A percentile compares a stretch with the other conserved stretches of the same genome.
These are phyloP conservation scores for Hecatera dysodea DNA, from an alignment of 2,888 invertebrate genomes.

Conservation along the genomic window DNA sequence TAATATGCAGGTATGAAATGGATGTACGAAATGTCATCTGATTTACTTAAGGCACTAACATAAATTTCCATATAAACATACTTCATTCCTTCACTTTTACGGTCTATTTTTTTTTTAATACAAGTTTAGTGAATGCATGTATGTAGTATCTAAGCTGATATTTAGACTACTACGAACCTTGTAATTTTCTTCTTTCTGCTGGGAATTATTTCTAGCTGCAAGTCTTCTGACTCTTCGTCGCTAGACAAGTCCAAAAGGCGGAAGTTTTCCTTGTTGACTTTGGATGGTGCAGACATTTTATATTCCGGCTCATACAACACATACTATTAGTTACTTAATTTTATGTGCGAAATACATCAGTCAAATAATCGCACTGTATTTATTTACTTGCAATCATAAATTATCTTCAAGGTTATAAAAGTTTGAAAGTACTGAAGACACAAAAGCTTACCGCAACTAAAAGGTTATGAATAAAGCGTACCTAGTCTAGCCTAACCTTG, in stretches of 20 bases:
- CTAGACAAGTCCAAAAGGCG: slow-evolving; percentile 92
- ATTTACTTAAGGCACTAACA: not conserved
- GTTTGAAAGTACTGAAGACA: slow-evolving; percentile 51
- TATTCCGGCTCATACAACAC: slow-evolving; percentile 71
- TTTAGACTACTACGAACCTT: slow-evolving; percentile 78
- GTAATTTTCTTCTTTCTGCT: slow-evolving; percentile 91
- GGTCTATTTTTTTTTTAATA: not conserved
- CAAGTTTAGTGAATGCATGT: not conserved
- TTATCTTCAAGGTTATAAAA: slow-evolving; percentile 62
- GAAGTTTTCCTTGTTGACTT: slow-evolving; percentile 92
- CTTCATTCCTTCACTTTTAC: not conserved
- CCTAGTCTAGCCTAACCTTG: not conserved
- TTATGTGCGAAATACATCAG: slow-evolving; percentile 49
- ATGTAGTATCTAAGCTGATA: not conserved
- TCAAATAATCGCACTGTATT: slow-evolving; percentile 45
- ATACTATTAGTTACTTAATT: slow-evolving; percentile 74
- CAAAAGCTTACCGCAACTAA: slow-evolving; percentile 38
- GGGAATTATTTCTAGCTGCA: slow-evolving; percentile 91
- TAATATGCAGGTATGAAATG: not conserved
- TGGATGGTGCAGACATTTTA: slow-evolving; percentile 85
- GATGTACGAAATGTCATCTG: not conserved
- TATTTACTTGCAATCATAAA: slow-evolving; percentile 55
- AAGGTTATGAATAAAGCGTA: slow-evolving; percentile 31
- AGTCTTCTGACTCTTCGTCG: slow-evolving; percentile 91
- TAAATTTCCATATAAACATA: not conserved